phyloP scores from a whole-genome alignment of 2,888 invertebrate species.

The Tetragonisca angustula region DNA sequence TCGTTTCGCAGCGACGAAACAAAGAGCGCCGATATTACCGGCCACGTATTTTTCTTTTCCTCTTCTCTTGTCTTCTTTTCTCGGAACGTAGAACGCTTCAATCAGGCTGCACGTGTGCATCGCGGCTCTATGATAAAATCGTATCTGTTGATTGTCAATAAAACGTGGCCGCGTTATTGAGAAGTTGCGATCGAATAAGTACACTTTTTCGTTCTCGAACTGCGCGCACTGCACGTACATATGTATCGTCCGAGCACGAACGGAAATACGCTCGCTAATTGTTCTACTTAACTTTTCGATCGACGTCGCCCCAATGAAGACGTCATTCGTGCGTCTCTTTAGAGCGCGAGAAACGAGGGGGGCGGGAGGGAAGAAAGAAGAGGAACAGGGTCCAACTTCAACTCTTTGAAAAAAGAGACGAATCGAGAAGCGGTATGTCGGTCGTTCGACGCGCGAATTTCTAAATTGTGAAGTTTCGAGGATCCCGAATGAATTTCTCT shows the following conservation, averaged over 20 bases:
- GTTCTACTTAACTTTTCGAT: constrained; percentile 35
- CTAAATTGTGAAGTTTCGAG: not conserved
- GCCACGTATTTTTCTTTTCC: constrained; percentile 31
- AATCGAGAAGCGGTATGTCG: no score
- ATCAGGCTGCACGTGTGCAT: constrained; percentile 31
- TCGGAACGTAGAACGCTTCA: constrained; percentile 65
- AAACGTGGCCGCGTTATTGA: constrained; percentile 49
- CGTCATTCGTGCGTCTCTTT: constrained; percentile 13
- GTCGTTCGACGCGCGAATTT: not conserved
- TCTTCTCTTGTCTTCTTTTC: constrained; percentile 14
- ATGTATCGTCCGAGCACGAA: not conserved
- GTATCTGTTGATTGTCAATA: constrained; percentile 51
- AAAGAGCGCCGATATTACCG: constrained; percentile 38
- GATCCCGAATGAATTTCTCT: not conserved
- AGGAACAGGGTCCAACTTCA: not conserved
- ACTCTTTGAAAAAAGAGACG: constrained; percentile 14
- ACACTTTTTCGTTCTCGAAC: constrained; percentile 18
- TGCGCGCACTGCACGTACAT: not conserved
- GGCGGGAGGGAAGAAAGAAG: not conserved
- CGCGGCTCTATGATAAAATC: constrained; percentile 35
- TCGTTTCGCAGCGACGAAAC: constrained; percentile 45
- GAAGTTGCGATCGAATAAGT: constrained; percentile 25
- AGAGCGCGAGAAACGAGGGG: not conserved
- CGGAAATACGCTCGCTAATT: constrained; percentile 46
- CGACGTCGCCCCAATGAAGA: constrained; percentile 7